These are phyloP conservation scores for Linnaemya tessellans DNA, from an alignment of 2,888 invertebrate genomes.

Conservation along the genomic window DNA sequence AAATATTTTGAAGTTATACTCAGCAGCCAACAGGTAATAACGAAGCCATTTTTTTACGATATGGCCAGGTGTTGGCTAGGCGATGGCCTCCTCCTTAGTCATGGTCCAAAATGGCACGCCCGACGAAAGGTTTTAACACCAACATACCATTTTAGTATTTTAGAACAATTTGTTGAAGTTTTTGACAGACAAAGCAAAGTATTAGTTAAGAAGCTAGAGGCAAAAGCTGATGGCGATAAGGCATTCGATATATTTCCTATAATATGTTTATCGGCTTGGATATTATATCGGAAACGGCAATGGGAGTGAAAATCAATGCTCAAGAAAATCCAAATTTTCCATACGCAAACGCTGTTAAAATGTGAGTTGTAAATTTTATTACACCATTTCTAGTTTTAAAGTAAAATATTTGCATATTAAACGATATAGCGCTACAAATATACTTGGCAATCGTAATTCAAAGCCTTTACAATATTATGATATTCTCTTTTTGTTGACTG, in stretches of 20 bases:
- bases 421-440: constrained; percentile 62
- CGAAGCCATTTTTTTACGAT: constrained; percentile 55
- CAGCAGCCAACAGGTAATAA: constrained; percentile 56
- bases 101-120: constrained; percentile 64
- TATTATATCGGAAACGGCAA: constrained; percentile 75
- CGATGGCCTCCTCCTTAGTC: constrained; percentile 64
- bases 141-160: constrained; percentile 65
- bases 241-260: constrained; percentile 78
- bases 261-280: constrained; percentile 79
- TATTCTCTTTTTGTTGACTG: constrained; percentile 48
- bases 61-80: constrained; percentile 66
- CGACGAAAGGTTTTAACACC: constrained; percentile 69
- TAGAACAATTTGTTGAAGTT: constrained; percentile 88
- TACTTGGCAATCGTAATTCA: constrained; percentile 61
- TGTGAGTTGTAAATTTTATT: constrained; percentile 82
- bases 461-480: constrained; percentile 66
- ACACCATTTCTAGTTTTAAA: background rate
- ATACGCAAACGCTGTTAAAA: constrained; percentile 88
- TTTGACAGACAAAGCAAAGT: constrained; percentile 87
- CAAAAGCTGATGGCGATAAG: constrained; percentile 80
- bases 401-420: background rate
- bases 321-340: constrained; percentile 85
- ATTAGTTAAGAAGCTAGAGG: constrained; percentile 84
- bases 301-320: constrained; percentile 76
- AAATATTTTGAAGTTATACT: constrained; percentile 68